These are phyloP conservation scores for Microtus californicus DNA, from an alignment of 2,797 vertebrate species.

Conservation along the genomic window DNA sequence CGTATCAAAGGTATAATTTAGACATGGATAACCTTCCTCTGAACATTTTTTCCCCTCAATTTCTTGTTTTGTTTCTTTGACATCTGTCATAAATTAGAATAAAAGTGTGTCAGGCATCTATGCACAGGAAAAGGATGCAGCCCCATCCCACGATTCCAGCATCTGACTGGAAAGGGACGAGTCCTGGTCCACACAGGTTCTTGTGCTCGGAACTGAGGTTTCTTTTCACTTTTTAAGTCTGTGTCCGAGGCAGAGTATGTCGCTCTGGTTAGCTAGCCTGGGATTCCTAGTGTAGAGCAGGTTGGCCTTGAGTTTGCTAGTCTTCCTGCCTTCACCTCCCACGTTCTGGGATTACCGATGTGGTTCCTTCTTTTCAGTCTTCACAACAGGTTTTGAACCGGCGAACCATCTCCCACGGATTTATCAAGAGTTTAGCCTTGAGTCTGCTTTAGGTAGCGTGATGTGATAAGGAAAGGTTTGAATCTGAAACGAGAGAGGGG, in stretches of 20 bases:
- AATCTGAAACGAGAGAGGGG: background rate
- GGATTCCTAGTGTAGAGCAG: background rate
- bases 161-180: background rate
- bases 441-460: background rate
- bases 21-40: background rate
- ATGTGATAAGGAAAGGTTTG: background rate
- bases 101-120: background rate
- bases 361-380: background rate
- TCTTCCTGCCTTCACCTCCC: background rate
- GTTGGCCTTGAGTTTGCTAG: background rate
- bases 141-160: background rate
- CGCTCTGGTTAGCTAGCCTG: background rate
- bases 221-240: background rate
- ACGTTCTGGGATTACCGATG: background rate
- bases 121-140: background rate
- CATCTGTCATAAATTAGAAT: constrained; percentile 16
- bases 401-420: background rate
- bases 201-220: background rate
- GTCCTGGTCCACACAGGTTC: background rate
- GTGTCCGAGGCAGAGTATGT: background rate
- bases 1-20: background rate
- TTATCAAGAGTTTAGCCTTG: background rate
- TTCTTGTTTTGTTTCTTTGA: constrained; percentile 51
- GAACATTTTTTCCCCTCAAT: background rate
- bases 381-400: background rate